Evolutionary conservation across 2,888 invertebrate genomes (phyloP).

Genomic region (Sinelater perroti): DNA sequence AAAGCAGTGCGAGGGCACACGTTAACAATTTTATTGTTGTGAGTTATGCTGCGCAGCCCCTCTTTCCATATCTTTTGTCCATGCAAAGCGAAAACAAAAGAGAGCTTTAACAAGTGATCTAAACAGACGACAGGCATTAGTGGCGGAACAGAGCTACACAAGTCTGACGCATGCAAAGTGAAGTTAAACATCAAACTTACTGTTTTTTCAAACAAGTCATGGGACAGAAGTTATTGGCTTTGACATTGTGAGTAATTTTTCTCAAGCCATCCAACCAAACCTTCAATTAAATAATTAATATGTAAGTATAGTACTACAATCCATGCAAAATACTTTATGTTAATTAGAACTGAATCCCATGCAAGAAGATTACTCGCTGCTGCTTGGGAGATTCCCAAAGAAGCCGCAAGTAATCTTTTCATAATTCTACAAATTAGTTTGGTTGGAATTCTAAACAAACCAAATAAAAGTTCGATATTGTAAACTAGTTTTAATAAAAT

Average conservation of each 20-base stretch:
- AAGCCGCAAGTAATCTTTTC: too few species aligned
- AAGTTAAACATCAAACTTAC: conserved; percentile 74
- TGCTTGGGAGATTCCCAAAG: too few species aligned
- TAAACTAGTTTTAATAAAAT: conserved; percentile 11
- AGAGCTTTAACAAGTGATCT: conserved; percentile 1
- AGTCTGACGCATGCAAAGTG: conserved; percentile 37
- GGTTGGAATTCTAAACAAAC: conserved; percentile 15
- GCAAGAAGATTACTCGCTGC: too few species aligned
- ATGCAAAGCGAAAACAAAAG: conserved; percentile 48
- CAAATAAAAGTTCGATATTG: background rate
- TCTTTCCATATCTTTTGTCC: conserved; percentile 88
- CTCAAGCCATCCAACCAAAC: conserved; percentile 95
- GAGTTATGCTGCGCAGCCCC: conserved; percentile 86
- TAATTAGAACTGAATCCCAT: conserved; percentile 11
- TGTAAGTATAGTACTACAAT: conserved; percentile 33
- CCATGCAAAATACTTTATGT: conserved; percentile 28
- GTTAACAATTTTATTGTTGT: conserved; percentile 96
- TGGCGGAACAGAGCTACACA: conserved; percentile 26
- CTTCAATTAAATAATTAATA: conserved; percentile 65
- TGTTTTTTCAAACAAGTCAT: conserved; percentile 99
- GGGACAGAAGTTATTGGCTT: conserved; percentile 98
- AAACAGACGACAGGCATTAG: conserved; percentile 11
- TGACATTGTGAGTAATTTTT: conserved; percentile 96
- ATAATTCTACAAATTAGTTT: conserved; percentile 7
- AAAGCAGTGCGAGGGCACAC: conserved; percentile 94